Base-by-base conservation (phyloP, 2,797 vertebrate genomes). In the Chloroceryle amazona region DNA sequence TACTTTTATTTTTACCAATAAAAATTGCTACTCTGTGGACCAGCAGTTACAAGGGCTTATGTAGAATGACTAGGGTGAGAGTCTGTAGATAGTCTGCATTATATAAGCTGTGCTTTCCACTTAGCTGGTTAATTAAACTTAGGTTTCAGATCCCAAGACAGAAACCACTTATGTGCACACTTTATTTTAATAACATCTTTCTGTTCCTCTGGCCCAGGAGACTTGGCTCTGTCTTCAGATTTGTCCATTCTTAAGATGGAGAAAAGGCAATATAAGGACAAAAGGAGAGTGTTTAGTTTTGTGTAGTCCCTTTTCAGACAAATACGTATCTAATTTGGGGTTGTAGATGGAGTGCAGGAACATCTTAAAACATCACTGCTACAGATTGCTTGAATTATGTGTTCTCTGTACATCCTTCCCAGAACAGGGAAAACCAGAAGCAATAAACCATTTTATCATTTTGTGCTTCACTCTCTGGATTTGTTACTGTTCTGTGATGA, bases 121-220 rank as follows among this genome's bases (percentile, higher is more conserved):
- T 65, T 68, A 72, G 31, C 60, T 93, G 33, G 16, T 93, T 90
- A 86, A 78, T 86, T 88, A 94, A 91, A 87, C 82, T 81, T 86
- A 14, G 12, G 74, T 78, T 96, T 91, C 82, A 86, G 49, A 67
- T 93, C 82, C 68, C 75, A 71, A 83, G 68, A 71, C 42, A 73
- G 60, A 80, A 93, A 65, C 22, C 17, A 28, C 57, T 81, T 86
- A 63, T 6, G 54, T 63, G n/a, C 25, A 9, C 4, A 1, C 25
- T 84, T 63, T 37, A 18, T 63, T 94, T 92, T 90, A 93, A 81
- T 57, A 67, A 42, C 0, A 1, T 7, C 7, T 65, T 83, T 82
- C 75, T 93, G 19, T 60, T 82, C 55, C 49, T 86, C 25, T 95
- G 37, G 37, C 54, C 49, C 29, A 25, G 35, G 65, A 78, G 37